These are phyloP conservation scores for Tridacna crocea DNA, from an alignment of 2,888 invertebrate species.

Conservation along the genomic window DNA sequence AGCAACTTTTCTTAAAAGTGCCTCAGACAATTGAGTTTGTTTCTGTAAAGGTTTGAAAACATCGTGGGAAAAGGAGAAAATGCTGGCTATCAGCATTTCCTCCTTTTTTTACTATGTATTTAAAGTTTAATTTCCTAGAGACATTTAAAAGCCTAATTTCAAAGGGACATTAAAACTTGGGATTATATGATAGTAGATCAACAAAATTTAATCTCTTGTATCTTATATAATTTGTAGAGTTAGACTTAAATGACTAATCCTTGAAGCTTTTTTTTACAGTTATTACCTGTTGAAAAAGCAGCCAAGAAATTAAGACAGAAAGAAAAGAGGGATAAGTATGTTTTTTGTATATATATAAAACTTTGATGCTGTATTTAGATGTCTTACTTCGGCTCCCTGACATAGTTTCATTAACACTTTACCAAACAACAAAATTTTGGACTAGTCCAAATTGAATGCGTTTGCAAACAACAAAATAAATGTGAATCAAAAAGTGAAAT, in stretches of 20 bases:
- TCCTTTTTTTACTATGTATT: not conserved
- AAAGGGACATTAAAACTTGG: too few relatives aligned
- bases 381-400: too few relatives aligned
- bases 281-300: constrained; percentile 94
- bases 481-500: too few relatives aligned
- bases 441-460: too few relatives aligned
- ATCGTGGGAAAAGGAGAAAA: not conserved
- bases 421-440: too few relatives aligned
- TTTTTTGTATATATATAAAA: not conserved
- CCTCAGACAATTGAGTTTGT: too few relatives aligned
- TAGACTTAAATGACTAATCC: not conserved
- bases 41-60: too few relatives aligned
- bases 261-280: constrained; percentile 84
- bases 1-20: not conserved
- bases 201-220: too few relatives aligned
- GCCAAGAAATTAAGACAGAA: constrained; percentile 91
- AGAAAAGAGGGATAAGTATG: constrained; percentile 88
- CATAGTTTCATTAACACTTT: not conserved
- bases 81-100: not conserved
- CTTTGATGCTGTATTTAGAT: too few relatives aligned
- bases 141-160: too few relatives aligned
- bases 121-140: not conserved
- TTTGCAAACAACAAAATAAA: too few relatives aligned
- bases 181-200: not conserved
- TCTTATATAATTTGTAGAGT: not conserved